phyloP scores from a whole-genome alignment of 2,888 invertebrate species.

The Campoplex capitator region DNA sequence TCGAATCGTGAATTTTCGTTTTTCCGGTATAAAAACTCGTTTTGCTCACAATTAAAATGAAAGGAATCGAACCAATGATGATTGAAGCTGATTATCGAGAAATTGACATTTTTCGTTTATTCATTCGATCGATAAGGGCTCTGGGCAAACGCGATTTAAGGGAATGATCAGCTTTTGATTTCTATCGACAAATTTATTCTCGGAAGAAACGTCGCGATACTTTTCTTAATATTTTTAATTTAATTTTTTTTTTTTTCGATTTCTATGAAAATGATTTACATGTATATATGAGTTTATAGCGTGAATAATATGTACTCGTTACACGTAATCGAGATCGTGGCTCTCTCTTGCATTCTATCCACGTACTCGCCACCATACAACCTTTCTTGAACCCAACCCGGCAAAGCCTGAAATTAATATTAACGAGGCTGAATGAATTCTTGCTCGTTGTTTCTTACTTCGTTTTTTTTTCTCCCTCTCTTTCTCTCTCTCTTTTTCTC shows the following conservation, averaged over 20 bases:
- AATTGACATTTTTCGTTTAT: neutral
- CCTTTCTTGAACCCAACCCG: constrained; percentile 70
- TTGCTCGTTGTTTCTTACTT: constrained; percentile 59
- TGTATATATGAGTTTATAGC: neutral
- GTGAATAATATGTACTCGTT: constrained; percentile 51
- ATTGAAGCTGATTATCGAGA: neutral
- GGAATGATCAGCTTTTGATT: neutral
- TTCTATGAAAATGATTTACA: neutral
- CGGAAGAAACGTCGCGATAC: neutral
- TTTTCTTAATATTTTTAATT: neutral
- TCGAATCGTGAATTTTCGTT: neutral
- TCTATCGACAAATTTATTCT: neutral
- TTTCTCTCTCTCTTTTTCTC: neutral
- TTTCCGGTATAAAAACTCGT: neutral
- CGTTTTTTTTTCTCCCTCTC: no score
- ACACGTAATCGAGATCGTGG: constrained; percentile 69
- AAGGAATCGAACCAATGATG: neutral
- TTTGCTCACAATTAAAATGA: neutral
- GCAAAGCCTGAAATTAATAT: constrained; percentile 72
- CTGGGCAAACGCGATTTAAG: neutral
- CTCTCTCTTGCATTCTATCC: constrained; percentile 64
- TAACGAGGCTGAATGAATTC: constrained; percentile 71
- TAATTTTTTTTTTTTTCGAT: neutral
- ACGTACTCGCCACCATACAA: constrained; percentile 68
- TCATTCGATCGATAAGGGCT: neutral